Conservation (phyloP, 1,140 invertebrate species). For the Heterodera schachtii region DNA sequence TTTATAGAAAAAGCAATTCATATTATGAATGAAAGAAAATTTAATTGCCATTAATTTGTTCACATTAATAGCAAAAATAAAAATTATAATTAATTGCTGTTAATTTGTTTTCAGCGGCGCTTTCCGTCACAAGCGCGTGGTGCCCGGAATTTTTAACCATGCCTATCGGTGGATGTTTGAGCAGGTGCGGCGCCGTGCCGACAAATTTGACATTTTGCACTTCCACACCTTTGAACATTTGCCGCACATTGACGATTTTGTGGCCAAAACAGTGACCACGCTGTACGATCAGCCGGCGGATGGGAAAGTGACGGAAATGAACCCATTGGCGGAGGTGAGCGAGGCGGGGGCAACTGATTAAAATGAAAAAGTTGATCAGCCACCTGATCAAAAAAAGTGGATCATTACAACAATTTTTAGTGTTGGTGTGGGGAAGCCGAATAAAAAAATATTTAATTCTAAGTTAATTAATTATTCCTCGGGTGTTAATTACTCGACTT, state of each 20-base stretch:
- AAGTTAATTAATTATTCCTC: too few species aligned
- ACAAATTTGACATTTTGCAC: conserved; percentile 12
- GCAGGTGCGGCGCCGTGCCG: neutral
- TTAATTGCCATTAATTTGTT: too few species aligned
- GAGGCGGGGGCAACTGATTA: neutral
- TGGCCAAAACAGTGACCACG: neutral
- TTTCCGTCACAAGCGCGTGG: neutral
- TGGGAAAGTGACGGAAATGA: neutral
- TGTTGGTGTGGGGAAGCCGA: too few species aligned
- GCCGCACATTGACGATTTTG: conserved; percentile 2
- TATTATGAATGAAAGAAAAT: too few species aligned
- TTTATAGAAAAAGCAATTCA: too few species aligned
- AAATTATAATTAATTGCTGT: too few species aligned
- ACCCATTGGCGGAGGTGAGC: neutral
- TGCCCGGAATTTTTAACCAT: neutral
- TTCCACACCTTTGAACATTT: conserved; percentile 20
- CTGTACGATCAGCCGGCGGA: neutral
- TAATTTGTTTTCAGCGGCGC: neutral
- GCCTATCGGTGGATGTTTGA: conserved; percentile 5
- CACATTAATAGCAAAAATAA: too few species aligned
- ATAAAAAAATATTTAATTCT: too few species aligned
- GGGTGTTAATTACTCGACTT: too few species aligned
- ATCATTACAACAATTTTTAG: neutral
- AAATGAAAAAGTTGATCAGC: neutral
- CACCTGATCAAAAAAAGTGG: neutral